Conservation (phyloP, 2,113 vertebrate genomes). For the Cervus canadensis region DNA sequence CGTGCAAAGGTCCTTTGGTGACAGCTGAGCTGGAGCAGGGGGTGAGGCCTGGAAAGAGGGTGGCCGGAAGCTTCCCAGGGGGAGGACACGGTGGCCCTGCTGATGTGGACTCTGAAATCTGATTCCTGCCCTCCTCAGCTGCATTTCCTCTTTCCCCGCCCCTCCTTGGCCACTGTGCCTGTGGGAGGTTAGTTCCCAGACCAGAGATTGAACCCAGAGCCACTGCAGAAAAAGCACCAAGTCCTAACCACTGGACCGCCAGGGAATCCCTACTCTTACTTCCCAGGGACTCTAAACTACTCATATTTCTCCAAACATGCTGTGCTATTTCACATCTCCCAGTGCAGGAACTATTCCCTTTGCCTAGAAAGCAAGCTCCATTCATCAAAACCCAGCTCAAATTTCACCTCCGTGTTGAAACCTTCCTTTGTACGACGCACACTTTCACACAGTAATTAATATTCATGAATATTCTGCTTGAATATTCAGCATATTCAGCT, state of each 20-base stretch:
- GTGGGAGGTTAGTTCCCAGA: not conserved
- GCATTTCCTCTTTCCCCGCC: not conserved
- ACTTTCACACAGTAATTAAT: not conserved
- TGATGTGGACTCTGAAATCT: fast-evolving
- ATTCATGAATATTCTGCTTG: not conserved
- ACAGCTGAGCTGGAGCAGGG: not conserved
- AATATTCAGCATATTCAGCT: not conserved
- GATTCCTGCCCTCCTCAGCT: not conserved
- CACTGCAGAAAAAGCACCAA: not conserved
- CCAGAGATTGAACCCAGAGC: not conserved
- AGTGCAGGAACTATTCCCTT: not conserved
- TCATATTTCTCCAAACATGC: not conserved
- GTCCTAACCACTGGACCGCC: not conserved
- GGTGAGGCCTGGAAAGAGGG: not conserved
- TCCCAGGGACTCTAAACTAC: not conserved
- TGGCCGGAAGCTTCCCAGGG: not conserved
- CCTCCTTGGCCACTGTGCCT: not conserved
- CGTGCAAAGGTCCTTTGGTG: not conserved
- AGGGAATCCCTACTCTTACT: not conserved
- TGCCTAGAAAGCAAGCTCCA: not conserved
- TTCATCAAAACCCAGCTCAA: not conserved
- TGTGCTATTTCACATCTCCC: not conserved
- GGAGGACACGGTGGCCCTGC: not conserved
- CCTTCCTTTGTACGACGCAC: not conserved
- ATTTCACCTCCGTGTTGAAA: not conserved